Evolutionary conservation across 1,140 invertebrate species (phyloP), one percentile per base, ranked within the genome.

Genomic region (Anoplophora glabripennis): DNA sequence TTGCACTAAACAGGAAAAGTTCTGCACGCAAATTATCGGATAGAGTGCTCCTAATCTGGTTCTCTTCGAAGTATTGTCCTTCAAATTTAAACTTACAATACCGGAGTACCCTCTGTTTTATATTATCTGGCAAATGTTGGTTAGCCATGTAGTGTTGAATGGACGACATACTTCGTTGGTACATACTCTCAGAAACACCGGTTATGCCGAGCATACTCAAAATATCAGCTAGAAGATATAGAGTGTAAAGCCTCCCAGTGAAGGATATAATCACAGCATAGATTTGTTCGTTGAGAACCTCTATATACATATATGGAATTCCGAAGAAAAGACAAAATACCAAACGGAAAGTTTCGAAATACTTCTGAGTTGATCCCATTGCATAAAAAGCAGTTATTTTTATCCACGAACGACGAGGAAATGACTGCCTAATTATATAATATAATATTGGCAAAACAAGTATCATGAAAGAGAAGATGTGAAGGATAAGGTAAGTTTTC

Each of bases 1-100:
- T 56, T 51, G 76, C 78, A 28, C 68, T 74, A 41, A 77, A 73
- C 5, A 79, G 53, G 40, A 76, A 68, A 1, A 81, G 61, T 59
- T 80, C 74, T 71, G 79, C 49, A 5, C 44, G 49, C 10, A 68
- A 44, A 37, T 62, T 49, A 5, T 67, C 54, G 11, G 66, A 60
- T 28, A 69, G 21, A 4, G 57, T 63, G 9, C 42, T 47, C 38
- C 61, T 51, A 41, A 70, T 68, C 10, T 53, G 47, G 9, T 47
- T 12, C 47, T 65, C 59, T 28, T 61, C 48, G 14, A 61, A 61
- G 40, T 57, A 62, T 17, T 59, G 51, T 11, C 58, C 45, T 18
- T 55, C 53, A 14, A 53, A 65, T 11, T 49, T 65, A 15, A 57
- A 61, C 18, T 52, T n/a, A 34, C 53, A 58, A 37, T 53, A 57